phyloP scores from a whole-genome alignment of 2,113 vertebrate species.

The Cathartes aura region DNA sequence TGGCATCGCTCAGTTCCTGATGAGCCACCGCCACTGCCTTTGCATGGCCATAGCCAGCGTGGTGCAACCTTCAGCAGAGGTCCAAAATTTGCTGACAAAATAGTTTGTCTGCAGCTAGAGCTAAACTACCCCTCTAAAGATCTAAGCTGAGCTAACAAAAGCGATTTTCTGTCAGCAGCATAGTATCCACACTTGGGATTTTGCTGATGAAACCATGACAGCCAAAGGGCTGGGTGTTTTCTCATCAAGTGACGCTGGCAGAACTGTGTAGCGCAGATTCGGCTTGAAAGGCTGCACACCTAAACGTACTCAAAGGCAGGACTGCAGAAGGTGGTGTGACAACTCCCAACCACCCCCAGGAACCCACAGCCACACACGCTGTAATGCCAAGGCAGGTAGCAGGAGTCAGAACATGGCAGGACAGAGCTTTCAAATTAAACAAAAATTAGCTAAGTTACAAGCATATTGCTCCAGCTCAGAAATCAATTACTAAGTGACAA shows the following conservation, averaged over 20 bases:
- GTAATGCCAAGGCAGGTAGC: fast-evolving
- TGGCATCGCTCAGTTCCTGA: fast-evolving
- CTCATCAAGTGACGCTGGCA: fast-evolving
- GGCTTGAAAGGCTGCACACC: background rate
- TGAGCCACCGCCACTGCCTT: background rate
- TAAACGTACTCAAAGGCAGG: background rate
- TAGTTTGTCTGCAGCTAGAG: background rate
- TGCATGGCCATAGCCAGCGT: fast-evolving
- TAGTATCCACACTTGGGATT: background rate
- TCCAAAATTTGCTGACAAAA: background rate
- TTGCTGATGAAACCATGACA: background rate
- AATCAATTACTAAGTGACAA: background rate
- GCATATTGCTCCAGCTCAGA: background rate
- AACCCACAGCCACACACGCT: background rate
- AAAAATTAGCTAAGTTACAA: background rate
- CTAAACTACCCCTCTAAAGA: background rate
- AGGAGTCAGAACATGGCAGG: background rate
- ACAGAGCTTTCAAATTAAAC: background rate
- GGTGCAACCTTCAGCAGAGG: background rate
- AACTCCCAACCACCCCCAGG: background rate
- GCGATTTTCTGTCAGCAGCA: background rate
- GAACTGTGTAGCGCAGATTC: fast-evolving
- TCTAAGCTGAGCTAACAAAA: background rate
- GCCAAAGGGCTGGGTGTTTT: background rate
- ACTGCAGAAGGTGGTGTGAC: background rate